Conservation (phyloP, 30 jellyfish, hydroid and myxozoan genomes). For the Turritopsis dohrnii region DNA sequence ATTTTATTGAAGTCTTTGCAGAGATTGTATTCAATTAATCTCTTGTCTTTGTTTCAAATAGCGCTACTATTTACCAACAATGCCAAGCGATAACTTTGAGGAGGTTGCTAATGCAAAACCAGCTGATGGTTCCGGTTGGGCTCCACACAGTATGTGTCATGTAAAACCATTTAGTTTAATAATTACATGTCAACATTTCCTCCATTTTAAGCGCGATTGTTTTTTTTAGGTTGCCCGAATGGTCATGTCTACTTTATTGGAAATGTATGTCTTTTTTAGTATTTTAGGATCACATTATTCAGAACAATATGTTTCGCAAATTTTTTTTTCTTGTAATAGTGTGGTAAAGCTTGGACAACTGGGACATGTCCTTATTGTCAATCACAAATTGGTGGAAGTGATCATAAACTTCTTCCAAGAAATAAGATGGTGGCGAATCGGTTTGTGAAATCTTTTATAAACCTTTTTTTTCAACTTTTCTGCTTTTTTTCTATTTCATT, state of each 20-base stretch:
- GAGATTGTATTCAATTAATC: no score
- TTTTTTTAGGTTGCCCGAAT: conserved; percentile 50
- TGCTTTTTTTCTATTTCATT: no score
- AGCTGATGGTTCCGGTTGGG: conserved; percentile 1
- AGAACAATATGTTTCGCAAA: not conserved
- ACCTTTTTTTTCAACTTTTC: no score
- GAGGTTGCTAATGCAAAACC: conserved; percentile 34
- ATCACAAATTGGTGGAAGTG: conserved; percentile 38
- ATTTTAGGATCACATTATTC: not conserved
- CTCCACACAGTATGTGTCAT: not conserved
- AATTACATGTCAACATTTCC: not conserved
- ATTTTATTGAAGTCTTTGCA: not conserved
- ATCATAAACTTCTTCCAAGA: conserved; percentile 27
- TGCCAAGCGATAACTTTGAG: conserved; percentile 56
- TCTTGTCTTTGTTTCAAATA: not conserved
- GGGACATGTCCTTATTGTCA: conserved; percentile 43
- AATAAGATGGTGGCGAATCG: conserved; percentile 14
- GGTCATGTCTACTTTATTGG: conserved; percentile 52
- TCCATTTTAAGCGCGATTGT: not conserved
- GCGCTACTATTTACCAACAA: conserved; percentile 58
- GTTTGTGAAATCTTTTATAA: conserved; percentile 2
- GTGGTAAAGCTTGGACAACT: conserved; percentile 33
- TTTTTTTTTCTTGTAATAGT: conserved; percentile 26
- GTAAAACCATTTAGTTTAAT: not conserved
- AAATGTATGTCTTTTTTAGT: conserved; percentile 34